Conservation (phyloP, 1,140 invertebrate species). For the Kradibia gibbosae region DNA sequence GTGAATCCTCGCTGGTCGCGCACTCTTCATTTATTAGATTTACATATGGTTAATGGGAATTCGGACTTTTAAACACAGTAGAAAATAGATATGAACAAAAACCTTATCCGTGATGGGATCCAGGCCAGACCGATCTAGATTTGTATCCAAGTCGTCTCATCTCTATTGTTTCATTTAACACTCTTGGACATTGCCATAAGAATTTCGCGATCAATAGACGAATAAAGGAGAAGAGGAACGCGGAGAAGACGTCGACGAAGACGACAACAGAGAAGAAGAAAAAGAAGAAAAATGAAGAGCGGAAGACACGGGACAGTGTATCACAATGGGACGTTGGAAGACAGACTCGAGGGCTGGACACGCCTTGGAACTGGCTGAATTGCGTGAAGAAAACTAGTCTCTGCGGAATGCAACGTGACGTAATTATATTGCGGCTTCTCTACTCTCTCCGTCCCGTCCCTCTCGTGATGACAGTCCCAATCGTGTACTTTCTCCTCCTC, state of each 20-base stretch:
- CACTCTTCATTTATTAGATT: too few relatives aligned
- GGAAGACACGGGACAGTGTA: neutral
- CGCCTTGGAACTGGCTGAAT: slow-evolving; percentile 31
- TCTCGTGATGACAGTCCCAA: too few relatives aligned
- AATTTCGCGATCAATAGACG: slow-evolving; percentile 43
- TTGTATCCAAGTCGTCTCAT: too few relatives aligned
- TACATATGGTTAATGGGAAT: too few relatives aligned
- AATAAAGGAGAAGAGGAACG: neutral
- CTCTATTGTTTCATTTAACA: too few relatives aligned
- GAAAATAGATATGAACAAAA: too few relatives aligned
- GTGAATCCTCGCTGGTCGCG: too few relatives aligned
- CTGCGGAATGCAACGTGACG: slow-evolving; percentile 48
- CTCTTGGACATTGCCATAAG: slow-evolving; percentile 42
- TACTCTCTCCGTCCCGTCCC: neutral
- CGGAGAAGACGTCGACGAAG: neutral
- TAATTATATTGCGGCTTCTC: slow-evolving; percentile 43
- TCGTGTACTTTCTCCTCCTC: neutral
- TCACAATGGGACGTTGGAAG: neutral
- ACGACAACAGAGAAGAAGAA: neutral
- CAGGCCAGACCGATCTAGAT: too few relatives aligned
- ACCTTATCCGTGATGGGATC: too few relatives aligned
- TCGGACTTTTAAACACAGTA: too few relatives aligned
- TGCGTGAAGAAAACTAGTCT: slow-evolving; percentile 46
- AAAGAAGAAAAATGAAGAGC: neutral
- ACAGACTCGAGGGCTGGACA: slow-evolving; percentile 18